Base-by-base conservation (phyloP, 1,140 invertebrate species). In the Zaprionus camerounensis region DNA sequence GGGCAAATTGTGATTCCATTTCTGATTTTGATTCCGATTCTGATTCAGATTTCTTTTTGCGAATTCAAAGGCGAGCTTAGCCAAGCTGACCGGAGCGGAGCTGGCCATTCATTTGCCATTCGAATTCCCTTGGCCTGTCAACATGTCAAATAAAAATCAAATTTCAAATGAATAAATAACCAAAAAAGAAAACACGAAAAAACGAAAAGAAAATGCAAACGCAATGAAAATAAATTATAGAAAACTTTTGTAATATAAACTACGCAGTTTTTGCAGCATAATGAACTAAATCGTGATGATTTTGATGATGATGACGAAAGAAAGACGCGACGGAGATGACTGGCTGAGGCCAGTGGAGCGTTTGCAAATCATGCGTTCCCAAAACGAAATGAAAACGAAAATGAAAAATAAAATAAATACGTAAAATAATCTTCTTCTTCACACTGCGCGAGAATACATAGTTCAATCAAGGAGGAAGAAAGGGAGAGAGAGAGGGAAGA, bases 91-190 rank as follows among this genome's bases (percentile, higher is more conserved):
- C 61, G 17, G 7, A 22, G 46, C 61, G 17, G 7, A 46, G 26
- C 34, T n/a, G 38, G 20, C 31, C 31, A 34, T 49, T 66, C 68
- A 41, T 58, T 59, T 57, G 58, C 36, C 55, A 70, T 74, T 28
- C 38, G 58, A 62, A 71, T 75, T 75, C 68, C 69, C 74, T 55
- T 59, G 20, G 69, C 74, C 75, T 76, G 84, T 88, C 84, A 90
- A 84, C 81, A 88, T 90, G 84, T 90, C 84, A 88, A 88, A 88
- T 88, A 88, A 88, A 88, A 90, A 88, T 88, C 84, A 88, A 90
- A 88, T 88, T 90, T 88, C 85, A 81, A 90, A 85, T 85, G 75
- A 76, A 85, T 85, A 85, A 86, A 85, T 75, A 69, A 76, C 55
- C 78, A 51, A 17, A 51, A 68, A 58, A 17, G 44, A 68, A 83